phyloP scores from a whole-genome alignment of 2,797 vertebrate genomes.

The Fratercula arctica region DNA sequence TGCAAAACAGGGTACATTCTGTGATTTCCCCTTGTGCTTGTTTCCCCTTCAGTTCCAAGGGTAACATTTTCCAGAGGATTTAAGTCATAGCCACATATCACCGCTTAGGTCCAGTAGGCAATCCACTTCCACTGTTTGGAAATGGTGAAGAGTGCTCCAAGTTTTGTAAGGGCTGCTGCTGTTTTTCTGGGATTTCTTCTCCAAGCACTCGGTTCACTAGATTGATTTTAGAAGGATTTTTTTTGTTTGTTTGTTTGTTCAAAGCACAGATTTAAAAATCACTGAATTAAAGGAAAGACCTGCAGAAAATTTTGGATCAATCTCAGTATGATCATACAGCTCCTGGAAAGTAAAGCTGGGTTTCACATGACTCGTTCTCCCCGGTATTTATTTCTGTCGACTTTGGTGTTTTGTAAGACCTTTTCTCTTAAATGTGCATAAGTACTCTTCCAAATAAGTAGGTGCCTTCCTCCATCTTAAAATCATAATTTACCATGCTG shows the following conservation, averaged over 20 bases:
- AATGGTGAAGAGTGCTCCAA: not conserved
- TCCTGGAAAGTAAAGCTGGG: not conserved
- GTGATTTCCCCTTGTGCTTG: not conserved
- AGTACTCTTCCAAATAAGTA: not conserved
- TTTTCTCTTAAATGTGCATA: not conserved
- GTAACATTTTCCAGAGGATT: not conserved
- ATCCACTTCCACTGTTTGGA: not conserved
- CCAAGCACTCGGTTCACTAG: not conserved
- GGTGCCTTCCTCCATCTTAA: not conserved
- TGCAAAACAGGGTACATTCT: not conserved
- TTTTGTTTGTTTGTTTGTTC: not conserved
- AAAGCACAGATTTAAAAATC: not conserved
- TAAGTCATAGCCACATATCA: not conserved
- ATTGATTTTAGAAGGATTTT: not conserved
- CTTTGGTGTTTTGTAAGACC: not conserved
- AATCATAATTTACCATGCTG: not conserved
- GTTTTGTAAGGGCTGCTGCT: not conserved
- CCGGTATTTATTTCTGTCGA: not conserved
- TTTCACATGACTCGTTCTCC: not conserved
- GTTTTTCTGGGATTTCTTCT: not conserved
- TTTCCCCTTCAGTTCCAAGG: not conserved
- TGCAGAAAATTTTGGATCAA: not conserved
- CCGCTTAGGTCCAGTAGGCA: not conserved
- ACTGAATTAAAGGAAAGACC: not conserved
- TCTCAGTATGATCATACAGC: not conserved